Percentiles rank a stretch among this genome's conserved stretches.
These are phyloP conservation scores for Eilema sororculum DNA, from an alignment of 2,888 invertebrate species.

Conservation along the genomic window DNA sequence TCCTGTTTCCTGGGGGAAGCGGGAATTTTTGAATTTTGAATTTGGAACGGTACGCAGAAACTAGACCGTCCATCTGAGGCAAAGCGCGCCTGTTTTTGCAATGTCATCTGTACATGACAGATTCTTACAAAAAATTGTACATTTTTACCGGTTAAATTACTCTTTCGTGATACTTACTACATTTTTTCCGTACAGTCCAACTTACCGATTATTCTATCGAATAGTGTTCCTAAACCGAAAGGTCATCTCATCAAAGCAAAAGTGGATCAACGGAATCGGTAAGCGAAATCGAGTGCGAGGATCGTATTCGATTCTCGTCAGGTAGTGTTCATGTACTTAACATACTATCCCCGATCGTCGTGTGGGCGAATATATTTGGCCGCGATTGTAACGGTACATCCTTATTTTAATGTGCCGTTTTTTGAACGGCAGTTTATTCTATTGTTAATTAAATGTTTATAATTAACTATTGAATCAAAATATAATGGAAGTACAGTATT, in stretches of 20 bases:
- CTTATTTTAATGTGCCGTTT: conserved; percentile 60
- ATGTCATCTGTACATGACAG: too few species aligned
- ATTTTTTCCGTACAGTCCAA: background rate
- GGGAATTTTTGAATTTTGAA: background rate
- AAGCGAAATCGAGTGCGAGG: conserved; percentile 62
- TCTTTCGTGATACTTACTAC: background rate
- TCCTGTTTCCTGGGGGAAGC: background rate
- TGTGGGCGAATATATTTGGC: conserved; percentile 63
- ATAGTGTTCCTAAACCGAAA: conserved; percentile 25
- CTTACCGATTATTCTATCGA: conserved; percentile 6
- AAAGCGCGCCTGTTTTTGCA: background rate
- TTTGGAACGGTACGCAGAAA: background rate
- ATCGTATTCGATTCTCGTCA: conserved; percentile 68
- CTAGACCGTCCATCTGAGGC: background rate
- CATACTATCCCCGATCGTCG: conserved; percentile 71
- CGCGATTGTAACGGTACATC: conserved; percentile 68
- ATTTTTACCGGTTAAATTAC: too few species aligned
- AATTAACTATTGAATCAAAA: background rate
- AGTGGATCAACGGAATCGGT: conserved; percentile 52
- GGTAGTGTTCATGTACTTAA: conserved; percentile 65
- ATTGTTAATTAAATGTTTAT: background rate
- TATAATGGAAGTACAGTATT: too few species aligned
- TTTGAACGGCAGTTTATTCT: conserved; percentile 23
- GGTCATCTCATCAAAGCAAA: conserved; percentile 42
- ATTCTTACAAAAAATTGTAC: too few species aligned